A percentile compares a stretch with the other conserved stretches of the same genome.
These are phyloP conservation scores for Caenorhabditis sp. DNA, from an alignment of 2,888 invertebrate species.

Conservation along the genomic window DNA sequence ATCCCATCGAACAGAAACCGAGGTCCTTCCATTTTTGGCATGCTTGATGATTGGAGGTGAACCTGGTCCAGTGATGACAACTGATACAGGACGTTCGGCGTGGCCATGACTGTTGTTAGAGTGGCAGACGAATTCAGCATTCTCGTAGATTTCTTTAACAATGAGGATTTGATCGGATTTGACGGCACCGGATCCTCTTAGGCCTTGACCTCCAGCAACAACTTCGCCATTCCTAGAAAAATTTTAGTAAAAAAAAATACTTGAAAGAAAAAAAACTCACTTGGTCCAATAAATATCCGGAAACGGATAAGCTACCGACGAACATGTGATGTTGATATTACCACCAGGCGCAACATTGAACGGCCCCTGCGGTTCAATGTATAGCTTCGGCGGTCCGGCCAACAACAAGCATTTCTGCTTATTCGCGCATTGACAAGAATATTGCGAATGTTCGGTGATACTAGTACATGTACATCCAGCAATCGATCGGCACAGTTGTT, in stretches of 20 bases:
- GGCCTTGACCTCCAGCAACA: neutral
- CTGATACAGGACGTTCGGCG: constrained; percentile 57
- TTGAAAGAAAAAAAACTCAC: constrained; percentile 21
- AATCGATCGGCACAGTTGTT: constrained; percentile 64
- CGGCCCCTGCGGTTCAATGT: constrained; percentile 67
- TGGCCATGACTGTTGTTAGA: constrained; percentile 63
- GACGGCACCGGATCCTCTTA: constrained; percentile 18
- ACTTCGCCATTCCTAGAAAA: constrained; percentile 48
- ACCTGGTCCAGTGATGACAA: constrained; percentile 66
- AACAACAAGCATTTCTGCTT: constrained; percentile 65
- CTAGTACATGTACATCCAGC: constrained; percentile 65
- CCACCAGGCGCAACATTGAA: constrained; percentile 68
- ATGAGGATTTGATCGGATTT: constrained; percentile 60
- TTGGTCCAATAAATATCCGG: constrained; percentile 68
- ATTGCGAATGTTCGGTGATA: constrained; percentile 61
- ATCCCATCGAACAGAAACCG: constrained; percentile 61
- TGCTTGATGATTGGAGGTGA: constrained; percentile 61
- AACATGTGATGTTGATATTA: constrained; percentile 68
- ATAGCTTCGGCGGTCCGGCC: constrained; percentile 66
- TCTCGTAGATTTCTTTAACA: constrained; percentile 66
- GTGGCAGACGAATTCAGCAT: constrained; percentile 65
- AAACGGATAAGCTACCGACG: constrained; percentile 68
- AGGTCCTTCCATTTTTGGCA: constrained; percentile 57
- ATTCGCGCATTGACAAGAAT: constrained; percentile 62
- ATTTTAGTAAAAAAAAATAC: neutral